Base-by-base conservation (phyloP, 2,797 vertebrate genomes). In the Enteromius anoplus region DNA sequence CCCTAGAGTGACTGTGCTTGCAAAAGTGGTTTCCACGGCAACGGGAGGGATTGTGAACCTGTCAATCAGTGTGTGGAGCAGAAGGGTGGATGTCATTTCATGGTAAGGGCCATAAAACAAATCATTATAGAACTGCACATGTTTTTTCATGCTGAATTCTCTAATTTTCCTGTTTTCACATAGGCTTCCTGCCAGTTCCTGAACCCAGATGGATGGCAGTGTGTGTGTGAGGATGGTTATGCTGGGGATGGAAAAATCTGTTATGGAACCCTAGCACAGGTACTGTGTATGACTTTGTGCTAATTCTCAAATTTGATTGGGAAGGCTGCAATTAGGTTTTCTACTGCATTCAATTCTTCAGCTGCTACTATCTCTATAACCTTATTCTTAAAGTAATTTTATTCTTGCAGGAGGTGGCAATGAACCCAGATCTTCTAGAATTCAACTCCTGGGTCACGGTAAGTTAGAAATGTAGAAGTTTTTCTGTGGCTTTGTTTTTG, bases 1-100 rank as follows among this genome's bases (percentile, higher is more conserved):
- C 26, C 2, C 10, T 87, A 99, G 98, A 97, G 93, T 34, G 95
- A 96, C 87, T 99, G 98, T 76, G 89, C 93, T 7, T 99, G 98
- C 87, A 97, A 96, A 75, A 85, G 90, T 8, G 96, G 97, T 47
- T 98, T 95, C 88, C 93, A 64, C 75, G 97, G 97, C 37, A 93
- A 94, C 3, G 98, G 98, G 21, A 91, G 86, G 17, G 93, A 95
- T 47, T 99, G 98, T 85, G 95, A 95, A 47, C 88, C 95, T 0
- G 82, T 94, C 78, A 96, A 96, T 71, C 92, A 91, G 1, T 99
- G 98, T 87, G 92, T 96, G 78, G 92, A 92, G 58, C 91, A 90
- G 34, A 89, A 70, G 0, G 92, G 93, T 84, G 94, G 94, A 85
- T 99, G 98, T 47, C 97, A 99, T 88, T 94, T 93, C 70, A 84